Percentiles rank a stretch among this genome's conserved stretches.
phyloP scores from a whole-genome alignment of 2,888 invertebrate genomes.

The Apamea epomidion region DNA sequence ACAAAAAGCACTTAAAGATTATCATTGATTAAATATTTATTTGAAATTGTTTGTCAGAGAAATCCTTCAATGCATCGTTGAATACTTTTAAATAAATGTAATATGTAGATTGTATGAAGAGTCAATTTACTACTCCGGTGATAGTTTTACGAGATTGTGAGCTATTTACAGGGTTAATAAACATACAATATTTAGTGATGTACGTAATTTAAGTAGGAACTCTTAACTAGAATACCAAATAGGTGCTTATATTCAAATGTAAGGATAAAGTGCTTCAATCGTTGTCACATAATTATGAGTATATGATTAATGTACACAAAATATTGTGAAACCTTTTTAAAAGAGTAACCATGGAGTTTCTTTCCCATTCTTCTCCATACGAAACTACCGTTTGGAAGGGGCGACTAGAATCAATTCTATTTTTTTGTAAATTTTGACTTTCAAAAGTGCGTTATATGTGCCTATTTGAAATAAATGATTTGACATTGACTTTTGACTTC shows the following conservation, averaged over 20 bases:
- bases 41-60: slow-evolving; percentile 12
- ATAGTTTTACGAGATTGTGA: slow-evolving; percentile 11
- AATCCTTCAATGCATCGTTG: neutral
- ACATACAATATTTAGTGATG: neutral
- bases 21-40: slow-evolving; percentile 27
- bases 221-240: neutral
- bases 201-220: neutral
- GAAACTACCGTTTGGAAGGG: neutral
- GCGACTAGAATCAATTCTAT: neutral
- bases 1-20: slow-evolving; percentile 34
- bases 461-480: neutral
- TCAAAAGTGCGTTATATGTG: neutral
- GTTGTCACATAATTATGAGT: no score
- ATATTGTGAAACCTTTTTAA: neutral
- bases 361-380: no score
- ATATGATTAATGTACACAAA: neutral
- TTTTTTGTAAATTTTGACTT: neutral
- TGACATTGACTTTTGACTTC: neutral
- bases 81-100: slow-evolving; percentile 10
- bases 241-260: neutral
- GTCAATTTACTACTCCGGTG: neutral
- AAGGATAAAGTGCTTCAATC: neutral
- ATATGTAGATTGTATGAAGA: neutral
- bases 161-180: slow-evolving; percentile 1
- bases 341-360: neutral